These are phyloP conservation scores for Zeugodacus cucurbitae DNA, from an alignment of 1,140 invertebrate species.

Conservation along the genomic window DNA sequence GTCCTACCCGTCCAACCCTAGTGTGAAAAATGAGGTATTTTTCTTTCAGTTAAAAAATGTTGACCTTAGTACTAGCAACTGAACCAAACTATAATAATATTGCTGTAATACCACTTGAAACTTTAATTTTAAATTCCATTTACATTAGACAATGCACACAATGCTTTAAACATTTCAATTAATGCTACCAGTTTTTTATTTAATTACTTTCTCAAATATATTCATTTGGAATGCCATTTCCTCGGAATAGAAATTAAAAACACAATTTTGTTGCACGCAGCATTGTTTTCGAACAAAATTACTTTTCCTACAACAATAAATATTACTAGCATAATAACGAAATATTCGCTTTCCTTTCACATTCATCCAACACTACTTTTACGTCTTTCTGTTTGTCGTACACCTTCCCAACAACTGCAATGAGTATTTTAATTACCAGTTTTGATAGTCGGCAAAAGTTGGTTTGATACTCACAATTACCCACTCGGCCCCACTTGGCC, in stretches of 20 bases:
- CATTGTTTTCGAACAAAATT: not conserved
- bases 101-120: too few relatives aligned
- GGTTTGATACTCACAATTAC: conserved; percentile 14
- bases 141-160: not conserved
- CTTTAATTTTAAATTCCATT: too few relatives aligned
- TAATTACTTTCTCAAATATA: not conserved
- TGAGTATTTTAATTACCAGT: conserved; percentile 4
- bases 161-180: not conserved
- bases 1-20: too few relatives aligned
- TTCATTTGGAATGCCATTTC: not conserved
- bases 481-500: not conserved
- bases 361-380: not conserved
- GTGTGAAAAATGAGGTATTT: too few relatives aligned
- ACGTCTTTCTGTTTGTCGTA: not conserved
- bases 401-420: not conserved
- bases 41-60: too few relatives aligned
- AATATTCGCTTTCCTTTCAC: not conserved
- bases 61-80: too few relatives aligned
- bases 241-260: not conserved
- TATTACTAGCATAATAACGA: not conserved
- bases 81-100: too few relatives aligned
- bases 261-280: not conserved
- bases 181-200: not conserved
- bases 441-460: conserved; percentile 7
- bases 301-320: not conserved